These are phyloP conservation scores for Aviceda subcristata DNA, from an alignment of 2,113 vertebrate genomes.

Conservation along the genomic window DNA sequence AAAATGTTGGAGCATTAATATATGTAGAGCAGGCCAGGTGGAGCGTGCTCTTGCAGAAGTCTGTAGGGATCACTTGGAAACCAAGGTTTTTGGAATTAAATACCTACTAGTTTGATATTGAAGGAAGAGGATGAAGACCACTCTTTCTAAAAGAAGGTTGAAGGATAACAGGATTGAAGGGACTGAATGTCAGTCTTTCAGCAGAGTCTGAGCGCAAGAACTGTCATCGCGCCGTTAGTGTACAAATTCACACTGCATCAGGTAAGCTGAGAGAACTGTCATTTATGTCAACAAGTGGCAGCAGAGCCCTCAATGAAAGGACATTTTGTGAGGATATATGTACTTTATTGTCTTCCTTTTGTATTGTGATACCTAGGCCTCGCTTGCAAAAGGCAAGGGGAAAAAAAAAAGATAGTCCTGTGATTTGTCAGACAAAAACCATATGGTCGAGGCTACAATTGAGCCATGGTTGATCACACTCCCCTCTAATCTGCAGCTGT, in stretches of 20 bases:
- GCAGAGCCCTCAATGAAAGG: not conserved
- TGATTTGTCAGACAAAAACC: not conserved
- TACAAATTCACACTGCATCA: not conserved
- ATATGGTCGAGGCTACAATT: not conserved
- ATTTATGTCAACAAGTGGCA: fast-evolving
- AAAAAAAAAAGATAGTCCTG: not conserved
- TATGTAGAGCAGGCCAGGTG: not conserved
- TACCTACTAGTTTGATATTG: not conserved
- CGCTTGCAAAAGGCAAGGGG: too few relatives aligned
- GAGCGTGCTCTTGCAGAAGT: not conserved
- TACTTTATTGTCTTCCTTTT: not conserved
- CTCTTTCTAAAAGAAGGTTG: fast-evolving
- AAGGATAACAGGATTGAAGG: not conserved
- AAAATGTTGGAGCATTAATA: not conserved
- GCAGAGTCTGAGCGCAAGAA: not conserved
- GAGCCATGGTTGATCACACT: not conserved
- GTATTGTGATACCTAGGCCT: too few relatives aligned
- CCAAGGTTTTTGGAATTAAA: not conserved
- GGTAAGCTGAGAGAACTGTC: not conserved
- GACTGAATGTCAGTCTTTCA: not conserved
- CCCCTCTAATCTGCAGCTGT: not conserved
- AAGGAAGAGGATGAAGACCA: not conserved
- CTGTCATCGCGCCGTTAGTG: not conserved
- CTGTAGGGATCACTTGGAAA: not conserved
- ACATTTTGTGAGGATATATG: not conserved